These are phyloP conservation scores for Dromaius novaehollandiae DNA, from an alignment of 2,113 vertebrate genomes.

Conservation along the genomic window DNA sequence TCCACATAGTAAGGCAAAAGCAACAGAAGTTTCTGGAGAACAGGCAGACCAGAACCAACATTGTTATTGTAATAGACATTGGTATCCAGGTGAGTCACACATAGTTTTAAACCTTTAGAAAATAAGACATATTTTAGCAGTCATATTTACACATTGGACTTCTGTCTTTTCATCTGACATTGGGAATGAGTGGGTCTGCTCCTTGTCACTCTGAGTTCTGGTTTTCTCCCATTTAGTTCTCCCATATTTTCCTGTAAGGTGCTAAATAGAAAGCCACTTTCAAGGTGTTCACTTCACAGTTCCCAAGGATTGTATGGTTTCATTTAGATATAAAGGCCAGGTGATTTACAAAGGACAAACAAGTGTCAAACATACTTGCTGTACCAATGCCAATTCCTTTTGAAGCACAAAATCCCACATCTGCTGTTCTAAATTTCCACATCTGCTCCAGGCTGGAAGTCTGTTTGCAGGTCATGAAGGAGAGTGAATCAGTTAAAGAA, in stretches of 20 bases:
- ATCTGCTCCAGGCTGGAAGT: constrained; percentile 14
- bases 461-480: constrained; percentile 15
- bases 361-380: not conserved
- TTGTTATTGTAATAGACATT: not conserved
- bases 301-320: not conserved
- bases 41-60: not conserved
- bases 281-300: not conserved
- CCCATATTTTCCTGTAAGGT: not conserved
- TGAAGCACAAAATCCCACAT: constrained; percentile 23
- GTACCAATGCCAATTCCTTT: not conserved
- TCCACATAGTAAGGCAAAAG: not conserved
- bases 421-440: constrained; percentile 14
- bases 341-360: not conserved
- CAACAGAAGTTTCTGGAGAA: not conserved
- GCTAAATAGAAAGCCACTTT: not conserved
- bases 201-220: not conserved
- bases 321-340: not conserved
- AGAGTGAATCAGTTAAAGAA: constrained; percentile 7
- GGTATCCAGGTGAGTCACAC: not conserved
- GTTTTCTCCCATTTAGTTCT: not conserved
- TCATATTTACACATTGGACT: not conserved
- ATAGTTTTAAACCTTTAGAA: not conserved
- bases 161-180: not conserved
- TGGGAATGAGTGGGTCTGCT: not conserved
- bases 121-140: not conserved